These are phyloP conservation scores for Atherinomorus stipes DNA, from an alignment of 2,113 vertebrate genomes.

Conservation along the genomic window DNA sequence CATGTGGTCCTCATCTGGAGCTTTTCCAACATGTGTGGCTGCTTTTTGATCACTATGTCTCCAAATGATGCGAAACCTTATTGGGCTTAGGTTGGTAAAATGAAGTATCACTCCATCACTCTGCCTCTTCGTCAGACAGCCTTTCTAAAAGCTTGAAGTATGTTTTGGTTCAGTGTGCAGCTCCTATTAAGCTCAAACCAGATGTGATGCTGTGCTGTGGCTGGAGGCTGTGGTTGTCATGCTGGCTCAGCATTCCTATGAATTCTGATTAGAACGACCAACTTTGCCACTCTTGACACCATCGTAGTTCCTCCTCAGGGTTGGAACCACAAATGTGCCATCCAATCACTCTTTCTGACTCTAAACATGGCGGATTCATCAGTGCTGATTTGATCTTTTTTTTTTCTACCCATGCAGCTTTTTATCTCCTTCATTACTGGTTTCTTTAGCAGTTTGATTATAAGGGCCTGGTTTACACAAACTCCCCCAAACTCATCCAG, in stretches of 20 bases:
- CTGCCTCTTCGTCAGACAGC: not conserved
- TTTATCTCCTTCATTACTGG: not conserved
- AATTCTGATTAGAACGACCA: not conserved
- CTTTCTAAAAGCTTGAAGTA: not conserved
- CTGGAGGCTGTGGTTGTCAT: not conserved
- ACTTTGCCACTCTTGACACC: not conserved
- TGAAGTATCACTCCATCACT: not conserved
- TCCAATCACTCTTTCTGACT: not conserved
- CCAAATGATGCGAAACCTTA: not conserved
- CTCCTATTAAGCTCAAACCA: not conserved
- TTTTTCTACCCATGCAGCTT: not conserved
- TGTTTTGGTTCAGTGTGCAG: not conserved
- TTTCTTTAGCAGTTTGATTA: not conserved
- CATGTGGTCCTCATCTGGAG: too few relatives aligned
- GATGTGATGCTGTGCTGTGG: not conserved
- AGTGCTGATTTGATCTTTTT: too few relatives aligned
- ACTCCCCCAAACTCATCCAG: not conserved
- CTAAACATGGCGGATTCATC: too few relatives aligned
- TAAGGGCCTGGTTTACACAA: not conserved
- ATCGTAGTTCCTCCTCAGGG: constrained; percentile 2
- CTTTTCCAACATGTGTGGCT: not conserved
- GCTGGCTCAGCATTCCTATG: not conserved
- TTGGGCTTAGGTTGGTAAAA: not conserved
- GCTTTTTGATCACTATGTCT: not conserved
- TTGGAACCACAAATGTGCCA: not conserved